Evolutionary conservation across 2,113 vertebrate species (phyloP).

Genomic region (Paramormyrops kingsleyae): DNA sequence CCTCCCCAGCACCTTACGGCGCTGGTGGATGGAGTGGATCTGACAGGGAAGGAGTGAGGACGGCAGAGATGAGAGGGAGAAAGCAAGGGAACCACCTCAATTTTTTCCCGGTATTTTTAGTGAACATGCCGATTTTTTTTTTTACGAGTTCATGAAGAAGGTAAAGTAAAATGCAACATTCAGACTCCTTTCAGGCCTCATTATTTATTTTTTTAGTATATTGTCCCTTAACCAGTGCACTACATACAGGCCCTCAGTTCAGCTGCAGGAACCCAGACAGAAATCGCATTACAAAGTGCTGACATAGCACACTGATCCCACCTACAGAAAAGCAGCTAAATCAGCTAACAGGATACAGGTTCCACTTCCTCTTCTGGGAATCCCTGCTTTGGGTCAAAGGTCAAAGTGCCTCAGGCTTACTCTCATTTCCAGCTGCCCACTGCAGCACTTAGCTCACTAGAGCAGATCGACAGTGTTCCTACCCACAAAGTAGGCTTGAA

Average conservation of each 20-base stretch:
- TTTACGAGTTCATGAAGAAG: background rate
- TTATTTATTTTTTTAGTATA: background rate
- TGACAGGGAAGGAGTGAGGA: slow-evolving; percentile 33
- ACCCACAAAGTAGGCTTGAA: background rate
- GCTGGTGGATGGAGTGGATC: slow-evolving; percentile 90
- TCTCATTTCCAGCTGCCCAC: slow-evolving; percentile 5
- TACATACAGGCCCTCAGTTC: background rate
- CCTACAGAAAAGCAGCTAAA: background rate
- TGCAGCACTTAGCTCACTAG: background rate
- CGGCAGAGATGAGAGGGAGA: background rate
- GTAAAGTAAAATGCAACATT: background rate
- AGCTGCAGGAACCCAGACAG: background rate
- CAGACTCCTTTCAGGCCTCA: background rate
- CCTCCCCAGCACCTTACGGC: slow-evolving; percentile 78
- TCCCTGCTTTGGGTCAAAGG: background rate
- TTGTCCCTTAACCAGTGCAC: background rate
- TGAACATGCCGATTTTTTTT: background rate
- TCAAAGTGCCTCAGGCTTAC: background rate
- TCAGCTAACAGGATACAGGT: background rate
- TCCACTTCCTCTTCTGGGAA: background rate
- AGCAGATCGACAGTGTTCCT: background rate
- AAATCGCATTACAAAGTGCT: background rate
- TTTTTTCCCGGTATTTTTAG: background rate
- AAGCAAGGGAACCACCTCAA: background rate
- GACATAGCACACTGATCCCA: background rate